phyloP scores from a whole-genome alignment of 2,797 vertebrate species.

The Thripadectes ignobilis region DNA sequence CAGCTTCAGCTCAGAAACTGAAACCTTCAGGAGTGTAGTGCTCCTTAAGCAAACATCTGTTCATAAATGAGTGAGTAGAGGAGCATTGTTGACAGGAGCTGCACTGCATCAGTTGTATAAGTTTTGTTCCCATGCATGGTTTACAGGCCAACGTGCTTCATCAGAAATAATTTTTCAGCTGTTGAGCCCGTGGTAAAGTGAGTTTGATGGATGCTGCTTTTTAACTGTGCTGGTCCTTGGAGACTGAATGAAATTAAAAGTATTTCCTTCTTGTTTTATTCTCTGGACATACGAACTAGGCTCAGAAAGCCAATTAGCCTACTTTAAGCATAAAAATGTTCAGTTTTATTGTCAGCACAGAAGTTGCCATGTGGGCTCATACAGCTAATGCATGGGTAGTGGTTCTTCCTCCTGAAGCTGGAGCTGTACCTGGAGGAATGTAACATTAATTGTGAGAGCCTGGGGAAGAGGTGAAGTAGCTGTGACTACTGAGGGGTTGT shows the following conservation, averaged over 20 bases:
- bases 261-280: constrained; percentile 4
- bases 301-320: constrained; percentile 35
- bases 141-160: not conserved
- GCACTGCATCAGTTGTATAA: accelerated
- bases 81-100: not conserved
- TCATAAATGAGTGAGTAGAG: not conserved
- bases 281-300: not conserved
- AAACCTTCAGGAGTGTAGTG: not conserved
- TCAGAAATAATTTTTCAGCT: not conserved
- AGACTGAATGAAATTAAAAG: not conserved
- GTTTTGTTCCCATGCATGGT: not conserved
- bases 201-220: not conserved
- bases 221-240: not conserved
- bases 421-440: not conserved
- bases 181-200: not conserved
- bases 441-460: not conserved
- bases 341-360: not conserved
- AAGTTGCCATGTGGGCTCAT: not conserved
- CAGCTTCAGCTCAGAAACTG: not conserved
- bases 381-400: not conserved
- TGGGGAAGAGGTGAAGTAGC: not conserved
- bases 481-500: not conserved
- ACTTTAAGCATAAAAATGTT: not conserved
- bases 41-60: not conserved
- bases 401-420: not conserved